Evolutionary conservation across 1,140 invertebrate species (phyloP), one percentile per base, ranked within the genome.

Genomic region (Meteorus sp.): DNA sequence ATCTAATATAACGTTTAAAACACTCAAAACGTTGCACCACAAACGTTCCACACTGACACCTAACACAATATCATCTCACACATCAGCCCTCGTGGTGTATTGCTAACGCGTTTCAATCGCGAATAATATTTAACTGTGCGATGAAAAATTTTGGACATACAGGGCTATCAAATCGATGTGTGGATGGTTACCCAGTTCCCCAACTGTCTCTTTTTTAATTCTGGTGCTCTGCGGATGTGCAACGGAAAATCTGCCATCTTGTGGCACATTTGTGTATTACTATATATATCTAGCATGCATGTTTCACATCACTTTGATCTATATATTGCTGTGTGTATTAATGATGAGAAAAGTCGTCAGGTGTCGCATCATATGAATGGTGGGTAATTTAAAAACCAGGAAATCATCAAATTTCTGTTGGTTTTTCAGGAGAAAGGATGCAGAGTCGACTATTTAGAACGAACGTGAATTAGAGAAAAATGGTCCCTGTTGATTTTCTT

Each of bases 171-270:
- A 74, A 75, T 75, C 73, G 70, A 75, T 75, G 72, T 73, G 69
- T 70, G 60, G 45, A 20, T 37, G 70, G 68, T 70, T 72, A 67
- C 68, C 69, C 70, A 67, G 67, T 73, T 72, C 68, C 60, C 3
- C 72, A 72, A 70, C 73, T 72, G 74, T 74, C 74, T 76, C 74
- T 76, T 75, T 76, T 71, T 67, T n/a, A n/a, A n/a, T n/a, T n/a
- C n/a, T n/a, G n/a, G n/a, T n/a, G 71, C 71, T 74, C 72, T 73
- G 70, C 71, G 65, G 70, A 71, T 73, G 63, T 72, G 47, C n/a
- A 62, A 52, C 53, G 22, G 9, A 23, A 39, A 51, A 3, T 37
- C n/a, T 53, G 56, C 61, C 68, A 73, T 69, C 70, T 68, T 9
- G 35, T 37, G 52, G 51, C 4, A n/a, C 5, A 43, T 45, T 8